Conservation (phyloP, 2,888 invertebrate genomes). For the Resseliella maxima region DNA sequence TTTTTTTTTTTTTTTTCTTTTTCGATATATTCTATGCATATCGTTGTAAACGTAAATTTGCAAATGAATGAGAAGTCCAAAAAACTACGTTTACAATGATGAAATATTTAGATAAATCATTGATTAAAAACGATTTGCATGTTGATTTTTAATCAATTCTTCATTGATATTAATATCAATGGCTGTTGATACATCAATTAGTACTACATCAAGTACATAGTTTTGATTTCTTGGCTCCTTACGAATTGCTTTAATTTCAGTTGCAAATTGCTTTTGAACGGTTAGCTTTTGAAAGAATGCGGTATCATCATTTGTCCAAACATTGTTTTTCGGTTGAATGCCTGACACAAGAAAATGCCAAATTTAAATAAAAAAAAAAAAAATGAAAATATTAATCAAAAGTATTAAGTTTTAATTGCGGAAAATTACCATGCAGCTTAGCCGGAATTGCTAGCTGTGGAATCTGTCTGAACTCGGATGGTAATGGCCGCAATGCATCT, state of each 20-base stretch:
- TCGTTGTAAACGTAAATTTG: not conserved
- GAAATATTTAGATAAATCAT: not conserved
- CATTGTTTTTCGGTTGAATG: slow-evolving; percentile 70
- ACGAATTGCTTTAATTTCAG: slow-evolving; percentile 73
- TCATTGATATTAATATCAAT: slow-evolving; percentile 77
- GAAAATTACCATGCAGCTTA: slow-evolving; percentile 70
- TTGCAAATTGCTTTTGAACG: slow-evolving; percentile 77
- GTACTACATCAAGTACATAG: slow-evolving; percentile 73
- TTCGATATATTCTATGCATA: not conserved
- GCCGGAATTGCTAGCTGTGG: slow-evolving; percentile 77
- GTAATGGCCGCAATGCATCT: slow-evolving; percentile 70
- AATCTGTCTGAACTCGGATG: slow-evolving; percentile 70
- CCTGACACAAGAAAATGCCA: slow-evolving; percentile 66
- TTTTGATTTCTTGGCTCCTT: slow-evolving; percentile 73
- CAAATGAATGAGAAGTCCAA: not conserved
- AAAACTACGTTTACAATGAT: not conserved
- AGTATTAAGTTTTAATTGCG: not conserved
- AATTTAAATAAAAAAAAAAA: too few species aligned
- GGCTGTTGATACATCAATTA: slow-evolving; percentile 78
- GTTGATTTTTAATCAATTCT: slow-evolving; percentile 73
- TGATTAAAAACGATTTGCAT: slow-evolving; percentile 66
- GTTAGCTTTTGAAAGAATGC: slow-evolving; percentile 78
- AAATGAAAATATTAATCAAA: not conserved
- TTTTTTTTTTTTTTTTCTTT: not conserved
- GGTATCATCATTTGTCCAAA: slow-evolving; percentile 82